Conservation (phyloP, 1,140 invertebrate species). For the Heliconius himera region DNA sequence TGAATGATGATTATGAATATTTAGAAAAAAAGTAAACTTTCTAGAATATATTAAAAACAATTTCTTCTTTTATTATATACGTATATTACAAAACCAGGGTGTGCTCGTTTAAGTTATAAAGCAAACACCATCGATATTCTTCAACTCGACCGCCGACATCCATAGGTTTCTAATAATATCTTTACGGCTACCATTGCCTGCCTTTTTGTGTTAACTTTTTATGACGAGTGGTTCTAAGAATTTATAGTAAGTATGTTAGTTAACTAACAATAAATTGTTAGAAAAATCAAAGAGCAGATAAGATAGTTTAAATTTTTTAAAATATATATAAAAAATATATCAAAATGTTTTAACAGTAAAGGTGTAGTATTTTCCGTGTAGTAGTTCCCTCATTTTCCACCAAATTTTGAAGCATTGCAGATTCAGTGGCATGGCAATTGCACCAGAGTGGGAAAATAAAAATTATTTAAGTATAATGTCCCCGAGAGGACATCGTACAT, state of each 20-base stretch:
- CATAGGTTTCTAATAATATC: conserved; percentile 7
- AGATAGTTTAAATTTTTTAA: background rate
- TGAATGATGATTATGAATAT: too few relatives aligned
- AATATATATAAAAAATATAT: background rate
- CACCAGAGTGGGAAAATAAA: too few relatives aligned
- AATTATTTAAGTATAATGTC: too few relatives aligned
- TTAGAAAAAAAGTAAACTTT: too few relatives aligned
- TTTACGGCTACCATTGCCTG: background rate
- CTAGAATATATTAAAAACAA: too few relatives aligned
- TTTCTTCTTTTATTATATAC: background rate
- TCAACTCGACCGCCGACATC: background rate
- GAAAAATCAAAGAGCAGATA: too few relatives aligned
- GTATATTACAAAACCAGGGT: background rate
- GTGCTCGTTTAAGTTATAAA: background rate
- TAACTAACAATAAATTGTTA: background rate
- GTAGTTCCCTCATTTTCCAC: too few relatives aligned
- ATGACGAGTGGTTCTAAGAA: background rate
- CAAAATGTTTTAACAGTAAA: too few relatives aligned
- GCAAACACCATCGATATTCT: conserved; percentile 4
- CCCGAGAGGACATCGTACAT: too few relatives aligned
- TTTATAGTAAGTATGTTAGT: background rate
- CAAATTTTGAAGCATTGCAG: too few relatives aligned
- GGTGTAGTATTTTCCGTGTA: too few relatives aligned
- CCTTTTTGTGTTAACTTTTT: background rate
- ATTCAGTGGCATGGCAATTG: too few relatives aligned